phyloP scores from a whole-genome alignment of 2,797 vertebrate species.

The Aulostomus chinensis region DNA sequence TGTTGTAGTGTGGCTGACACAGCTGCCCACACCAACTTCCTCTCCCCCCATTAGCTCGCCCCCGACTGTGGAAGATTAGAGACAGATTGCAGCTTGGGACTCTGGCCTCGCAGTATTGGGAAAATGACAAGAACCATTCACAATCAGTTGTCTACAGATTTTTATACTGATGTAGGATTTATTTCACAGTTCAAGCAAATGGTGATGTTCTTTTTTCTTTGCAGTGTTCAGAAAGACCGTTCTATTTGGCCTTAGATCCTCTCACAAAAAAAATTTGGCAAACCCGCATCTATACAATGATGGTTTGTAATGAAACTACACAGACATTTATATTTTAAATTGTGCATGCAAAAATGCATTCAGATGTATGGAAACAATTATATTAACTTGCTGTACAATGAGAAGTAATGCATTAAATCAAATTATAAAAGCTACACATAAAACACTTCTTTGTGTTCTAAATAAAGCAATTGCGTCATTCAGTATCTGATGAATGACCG shows the following conservation, averaged over 20 bases:
- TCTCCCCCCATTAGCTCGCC: constrained; percentile 47
- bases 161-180: constrained; percentile 54
- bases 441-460: background rate
- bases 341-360: no score
- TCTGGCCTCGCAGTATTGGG: constrained; percentile 45
- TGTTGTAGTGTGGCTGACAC: constrained; percentile 52
- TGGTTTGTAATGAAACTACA: no score
- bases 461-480: constrained; percentile 7
- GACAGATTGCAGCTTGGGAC: constrained; percentile 67
- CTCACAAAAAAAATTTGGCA: no score
- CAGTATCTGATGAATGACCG: constrained; percentile 14
- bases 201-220: constrained; percentile 6
- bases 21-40: constrained; percentile 65
- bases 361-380: no score
- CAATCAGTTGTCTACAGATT: constrained; percentile 35
- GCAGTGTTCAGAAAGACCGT: constrained; percentile 10
- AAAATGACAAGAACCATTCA: constrained; percentile 64
- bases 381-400: no score
- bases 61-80: constrained; percentile 71
- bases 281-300: no score
- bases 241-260: no score
- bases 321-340: no score
- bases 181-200: constrained; percentile 50
- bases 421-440: no score
- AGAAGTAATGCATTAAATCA: no score